phyloP scores from a whole-genome alignment of 2,888 invertebrate genomes.

The Andrena minutula region DNA sequence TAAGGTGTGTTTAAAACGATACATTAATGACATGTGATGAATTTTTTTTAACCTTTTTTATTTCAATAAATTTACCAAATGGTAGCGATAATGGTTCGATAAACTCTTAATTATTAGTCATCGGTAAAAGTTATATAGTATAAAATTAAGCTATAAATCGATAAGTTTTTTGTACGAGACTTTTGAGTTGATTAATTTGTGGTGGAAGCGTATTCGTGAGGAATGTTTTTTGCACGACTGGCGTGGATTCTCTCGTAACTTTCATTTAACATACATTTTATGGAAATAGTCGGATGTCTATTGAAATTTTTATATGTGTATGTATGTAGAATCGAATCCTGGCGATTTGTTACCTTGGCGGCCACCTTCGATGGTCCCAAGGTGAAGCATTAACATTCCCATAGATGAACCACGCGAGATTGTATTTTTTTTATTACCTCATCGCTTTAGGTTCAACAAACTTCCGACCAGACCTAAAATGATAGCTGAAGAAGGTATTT shows the following conservation, averaged over 20 bases:
- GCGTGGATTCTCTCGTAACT: background rate
- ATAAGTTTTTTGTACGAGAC: too few relatives aligned
- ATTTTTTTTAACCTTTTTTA: too few relatives aligned
- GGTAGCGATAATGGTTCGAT: too few relatives aligned
- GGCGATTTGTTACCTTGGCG: slow-evolving; percentile 16
- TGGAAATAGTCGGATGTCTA: background rate
- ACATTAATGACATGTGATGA: too few relatives aligned
- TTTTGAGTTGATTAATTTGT: too few relatives aligned
- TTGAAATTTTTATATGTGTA: background rate
- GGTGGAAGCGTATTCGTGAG: too few relatives aligned
- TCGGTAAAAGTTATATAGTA: too few relatives aligned
- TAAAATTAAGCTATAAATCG: too few relatives aligned
- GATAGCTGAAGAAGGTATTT: background rate
- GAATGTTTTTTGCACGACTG: too few relatives aligned
- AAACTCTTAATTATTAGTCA: too few relatives aligned
- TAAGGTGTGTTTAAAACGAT: too few relatives aligned
- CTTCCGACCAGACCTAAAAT: background rate
- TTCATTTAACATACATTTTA: background rate
- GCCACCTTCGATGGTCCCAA: slow-evolving; percentile 29
- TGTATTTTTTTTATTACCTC: slow-evolving; percentile 33
- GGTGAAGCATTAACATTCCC: slow-evolving; percentile 38
- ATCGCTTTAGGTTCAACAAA: slow-evolving; percentile 30
- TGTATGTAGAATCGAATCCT: slow-evolving; percentile 7
- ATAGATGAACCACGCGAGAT: slow-evolving; percentile 42
- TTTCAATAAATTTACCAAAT: too few relatives aligned